These are phyloP conservation scores for Zosterops borbonicus DNA, from an alignment of 2,113 vertebrate species.

Conservation along the genomic window DNA sequence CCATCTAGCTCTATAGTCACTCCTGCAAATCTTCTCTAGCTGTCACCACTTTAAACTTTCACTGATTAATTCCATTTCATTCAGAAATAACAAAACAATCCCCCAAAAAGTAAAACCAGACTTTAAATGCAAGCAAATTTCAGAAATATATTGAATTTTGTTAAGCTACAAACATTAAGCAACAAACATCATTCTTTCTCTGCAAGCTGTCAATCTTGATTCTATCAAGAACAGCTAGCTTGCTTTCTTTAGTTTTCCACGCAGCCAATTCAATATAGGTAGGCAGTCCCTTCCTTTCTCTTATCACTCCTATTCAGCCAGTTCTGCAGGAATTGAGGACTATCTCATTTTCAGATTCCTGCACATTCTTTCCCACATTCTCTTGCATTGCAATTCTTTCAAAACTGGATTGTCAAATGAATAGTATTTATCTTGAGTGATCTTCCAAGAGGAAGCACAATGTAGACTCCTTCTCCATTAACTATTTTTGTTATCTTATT, in stretches of 20 bases:
- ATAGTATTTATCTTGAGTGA: constrained; percentile 33
- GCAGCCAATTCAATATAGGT: background rate
- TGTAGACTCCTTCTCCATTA: background rate
- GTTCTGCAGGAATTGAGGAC: background rate
- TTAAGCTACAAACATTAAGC: constrained; percentile 3
- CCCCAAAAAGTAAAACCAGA: background rate
- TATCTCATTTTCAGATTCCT: constrained; percentile 40
- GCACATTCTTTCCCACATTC: background rate
- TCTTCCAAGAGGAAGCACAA: constrained; percentile 40
- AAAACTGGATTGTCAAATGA: background rate
- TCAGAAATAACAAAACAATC: background rate
- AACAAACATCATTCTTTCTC: constrained; percentile 3
- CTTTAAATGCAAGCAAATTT: background rate
- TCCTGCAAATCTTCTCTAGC: background rate
- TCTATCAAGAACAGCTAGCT: constrained; percentile 18
- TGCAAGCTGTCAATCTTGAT: constrained; percentile 30
- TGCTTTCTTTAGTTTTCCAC: background rate
- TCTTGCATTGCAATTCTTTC: background rate
- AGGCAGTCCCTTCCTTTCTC: constrained; percentile 23
- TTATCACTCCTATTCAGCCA: constrained; percentile 53
- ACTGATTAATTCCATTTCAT: background rate
- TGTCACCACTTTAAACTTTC: background rate
- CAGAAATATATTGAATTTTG: background rate
- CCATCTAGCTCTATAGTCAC: background rate
- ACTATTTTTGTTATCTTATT: background rate